These are phyloP conservation scores for Mobula hypostoma DNA, from an alignment of 2,113 vertebrate genomes.

Conservation along the genomic window DNA sequence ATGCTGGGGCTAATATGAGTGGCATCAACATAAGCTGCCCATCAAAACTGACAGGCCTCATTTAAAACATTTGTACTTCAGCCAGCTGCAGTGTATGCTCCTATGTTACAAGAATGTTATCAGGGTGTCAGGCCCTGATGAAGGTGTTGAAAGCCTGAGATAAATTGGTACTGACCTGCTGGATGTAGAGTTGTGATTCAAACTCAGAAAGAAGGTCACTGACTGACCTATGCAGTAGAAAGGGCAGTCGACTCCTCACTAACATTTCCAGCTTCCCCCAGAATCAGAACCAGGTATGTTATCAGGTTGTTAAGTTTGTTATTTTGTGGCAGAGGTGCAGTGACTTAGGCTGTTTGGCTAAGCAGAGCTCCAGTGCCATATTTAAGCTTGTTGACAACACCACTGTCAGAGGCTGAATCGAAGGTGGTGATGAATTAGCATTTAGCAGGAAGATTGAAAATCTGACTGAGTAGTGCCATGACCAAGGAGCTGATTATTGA, in stretches of 20 bases:
- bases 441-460: too few species aligned
- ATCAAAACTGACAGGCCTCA: background rate
- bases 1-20: background rate
- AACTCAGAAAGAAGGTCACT: background rate
- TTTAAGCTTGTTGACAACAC: too few species aligned
- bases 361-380: too few species aligned
- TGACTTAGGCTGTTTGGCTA: too few species aligned
- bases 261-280: background rate
- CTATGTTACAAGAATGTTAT: background rate
- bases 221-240: background rate
- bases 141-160: background rate
- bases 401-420: too few species aligned
- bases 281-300: too few species aligned
- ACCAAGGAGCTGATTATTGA: too few species aligned
- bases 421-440: too few species aligned
- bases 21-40: background rate
- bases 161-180: background rate
- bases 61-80: background rate
- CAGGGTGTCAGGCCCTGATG: background rate
- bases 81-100: background rate
- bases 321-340: too few species aligned
- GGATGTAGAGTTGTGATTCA: background rate
- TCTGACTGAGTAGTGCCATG: too few species aligned
- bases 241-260: too few species aligned
- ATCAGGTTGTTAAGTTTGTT: too few species aligned